These are phyloP conservation scores for Apus apus DNA, from an alignment of 2,113 vertebrate species.

Conservation along the genomic window DNA sequence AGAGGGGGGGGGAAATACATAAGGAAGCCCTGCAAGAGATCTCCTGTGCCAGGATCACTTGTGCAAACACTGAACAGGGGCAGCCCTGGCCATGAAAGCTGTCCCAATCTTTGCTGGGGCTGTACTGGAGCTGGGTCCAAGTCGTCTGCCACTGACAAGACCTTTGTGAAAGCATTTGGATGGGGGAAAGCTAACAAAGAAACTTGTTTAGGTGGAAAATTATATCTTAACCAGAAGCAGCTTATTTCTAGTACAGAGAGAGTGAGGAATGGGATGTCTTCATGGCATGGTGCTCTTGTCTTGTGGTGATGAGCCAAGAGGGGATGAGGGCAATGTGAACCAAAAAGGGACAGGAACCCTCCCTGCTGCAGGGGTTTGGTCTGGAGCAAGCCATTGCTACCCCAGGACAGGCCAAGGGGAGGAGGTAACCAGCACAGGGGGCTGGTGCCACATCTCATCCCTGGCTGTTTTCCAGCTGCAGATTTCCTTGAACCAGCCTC, in stretches of 20 bases:
- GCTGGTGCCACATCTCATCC: background rate
- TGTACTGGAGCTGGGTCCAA: background rate
- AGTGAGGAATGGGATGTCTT: background rate
- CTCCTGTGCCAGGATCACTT: background rate
- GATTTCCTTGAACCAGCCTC: background rate
- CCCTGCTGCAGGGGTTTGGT: background rate
- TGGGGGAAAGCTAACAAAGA: background rate
- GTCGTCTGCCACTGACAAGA: background rate
- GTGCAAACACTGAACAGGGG: background rate
- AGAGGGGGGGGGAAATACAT: fast-evolving
- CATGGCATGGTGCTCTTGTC: background rate
- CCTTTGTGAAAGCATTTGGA: background rate
- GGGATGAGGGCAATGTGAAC: background rate
- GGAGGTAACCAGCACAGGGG: background rate
- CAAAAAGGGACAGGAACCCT: background rate
- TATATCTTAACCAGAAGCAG: background rate
- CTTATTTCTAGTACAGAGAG: background rate
- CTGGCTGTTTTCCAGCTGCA: background rate
- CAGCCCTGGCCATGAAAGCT: background rate
- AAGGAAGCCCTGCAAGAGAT: background rate
- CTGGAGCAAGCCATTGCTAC: background rate
- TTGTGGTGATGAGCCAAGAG: background rate
- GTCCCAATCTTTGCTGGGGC: background rate
- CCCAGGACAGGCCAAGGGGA: background rate
- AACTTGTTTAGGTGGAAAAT: background rate